A percentile compares a stretch with the other conserved stretches of the same genome.
Evolutionary conservation across 2,888 invertebrate species (phyloP).

Genomic region (Nephrotoma appendiculata): DNA sequence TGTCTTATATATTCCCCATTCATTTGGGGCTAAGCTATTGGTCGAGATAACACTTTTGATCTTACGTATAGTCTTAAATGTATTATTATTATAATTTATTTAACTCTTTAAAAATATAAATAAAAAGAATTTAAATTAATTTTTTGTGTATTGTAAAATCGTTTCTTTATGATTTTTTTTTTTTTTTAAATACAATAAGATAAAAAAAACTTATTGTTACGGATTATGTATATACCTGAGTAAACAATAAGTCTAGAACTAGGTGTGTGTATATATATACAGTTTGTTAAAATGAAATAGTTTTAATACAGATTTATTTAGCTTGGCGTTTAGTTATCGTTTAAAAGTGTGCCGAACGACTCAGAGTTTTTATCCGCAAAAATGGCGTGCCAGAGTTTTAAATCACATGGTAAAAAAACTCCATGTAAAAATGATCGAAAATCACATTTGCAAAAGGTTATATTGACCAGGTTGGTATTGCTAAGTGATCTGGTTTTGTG

Average conservation of each 20-base stretch:
- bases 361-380: not conserved
- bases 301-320: not conserved
- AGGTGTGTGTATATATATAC: not conserved
- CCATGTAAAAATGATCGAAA: conserved; percentile 33
- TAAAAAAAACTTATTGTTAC: not conserved
- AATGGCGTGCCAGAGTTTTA: not conserved
- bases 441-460: conserved; percentile 29
- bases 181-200: not conserved
- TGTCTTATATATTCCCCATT: not conserved
- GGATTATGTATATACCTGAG: not conserved
- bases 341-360: not conserved
- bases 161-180: not conserved
- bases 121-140: not conserved
- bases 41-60: not conserved
- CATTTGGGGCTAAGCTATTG: not conserved
- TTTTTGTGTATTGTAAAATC: not conserved
- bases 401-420: conserved; percentile 7
- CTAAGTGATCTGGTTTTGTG: not conserved
- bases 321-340: not conserved
- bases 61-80: not conserved
- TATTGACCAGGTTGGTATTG: conserved; percentile 27
- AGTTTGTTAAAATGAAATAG: not conserved
- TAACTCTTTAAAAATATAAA: not conserved
- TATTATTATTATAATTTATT: not conserved
- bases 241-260: not conserved